Base-by-base conservation (phyloP, 1,140 invertebrate genomes). In the Aphidius gifuensis region DNA sequence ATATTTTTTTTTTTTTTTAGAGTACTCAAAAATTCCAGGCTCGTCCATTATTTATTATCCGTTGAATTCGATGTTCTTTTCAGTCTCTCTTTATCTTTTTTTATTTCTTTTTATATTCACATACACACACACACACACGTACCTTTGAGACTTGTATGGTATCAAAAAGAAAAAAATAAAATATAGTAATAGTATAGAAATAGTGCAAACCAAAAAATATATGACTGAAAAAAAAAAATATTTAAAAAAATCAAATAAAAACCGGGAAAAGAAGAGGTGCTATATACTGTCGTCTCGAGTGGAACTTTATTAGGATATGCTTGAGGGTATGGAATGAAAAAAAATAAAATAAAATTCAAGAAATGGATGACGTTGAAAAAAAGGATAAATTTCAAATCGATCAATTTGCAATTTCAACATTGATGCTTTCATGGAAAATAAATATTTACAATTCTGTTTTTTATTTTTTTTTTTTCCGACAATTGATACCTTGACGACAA, bases 321-420 rank as follows among this genome's bases (percentile, higher is more conserved):
- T 32, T 32, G 23, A 32, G 23, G 23, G 23, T 32, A 16, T 32
- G 23, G 23, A 32, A 32, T 32, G 4, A 32, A 32, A 32, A 23
- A 32, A 32, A 32, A 39, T 16, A 44, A 65, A 32, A 21, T 48
- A 54, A 53, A 49, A 47, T 40, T 16, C n/a, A 32, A 38, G 46
- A 51, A 21, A 56, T 55, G 62, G 60, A 38, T 9, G 44, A 11
- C 43, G 23, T n/a, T 49, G 54, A 42, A 58, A 9, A 60, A 39
- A 60, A 57, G 46, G 43, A 55, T 7, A 53, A 23, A 51, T 68
- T 69, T 74, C 68, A 62, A 69, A 68, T 72, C 71, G 74, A 76
- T 76, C 69, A 69, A 71, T 58, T 72, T 70, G 69, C 70, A 73
- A 73, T 74, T 74, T 73, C 66, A 68, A 72, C 70, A 69, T 68